phyloP scores from a whole-genome alignment of 1,140 invertebrate genomes.

The Nebria ingens region DNA sequence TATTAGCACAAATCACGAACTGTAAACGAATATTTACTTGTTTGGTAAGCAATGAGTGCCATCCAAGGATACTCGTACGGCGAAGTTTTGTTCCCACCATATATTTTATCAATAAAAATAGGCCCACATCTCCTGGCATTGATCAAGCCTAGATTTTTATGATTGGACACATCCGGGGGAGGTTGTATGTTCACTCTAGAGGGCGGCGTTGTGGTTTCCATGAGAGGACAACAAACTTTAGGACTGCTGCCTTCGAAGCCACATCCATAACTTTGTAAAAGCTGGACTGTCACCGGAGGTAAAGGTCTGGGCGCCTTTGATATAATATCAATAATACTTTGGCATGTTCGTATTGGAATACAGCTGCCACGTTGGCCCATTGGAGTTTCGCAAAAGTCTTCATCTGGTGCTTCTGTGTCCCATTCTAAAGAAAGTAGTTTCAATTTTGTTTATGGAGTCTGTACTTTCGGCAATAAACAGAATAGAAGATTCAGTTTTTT shows the following conservation, averaged over 20 bases:
- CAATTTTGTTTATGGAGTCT: too few relatives aligned
- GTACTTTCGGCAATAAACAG: too few relatives aligned
- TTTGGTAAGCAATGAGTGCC: slow-evolving; percentile 45
- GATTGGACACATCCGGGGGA: slow-evolving; percentile 39
- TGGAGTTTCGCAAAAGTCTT: slow-evolving; percentile 31
- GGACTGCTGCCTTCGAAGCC: slow-evolving; percentile 34
- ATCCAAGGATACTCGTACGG: slow-evolving; percentile 57
- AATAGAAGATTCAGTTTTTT: too few relatives aligned
- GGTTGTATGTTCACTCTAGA: neutral
- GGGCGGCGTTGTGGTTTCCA: slow-evolving; percentile 11
- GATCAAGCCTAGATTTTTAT: slow-evolving; percentile 43
- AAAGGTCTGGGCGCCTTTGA: slow-evolving; percentile 27
- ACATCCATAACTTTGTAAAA: slow-evolving; percentile 35
- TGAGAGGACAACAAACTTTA: slow-evolving; percentile 39
- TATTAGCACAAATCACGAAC: neutral
- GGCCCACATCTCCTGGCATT: slow-evolving; percentile 33
- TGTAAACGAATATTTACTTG: slow-evolving; percentile 25
- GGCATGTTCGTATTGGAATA: slow-evolving; percentile 31
- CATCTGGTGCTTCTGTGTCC: slow-evolving; percentile 20
- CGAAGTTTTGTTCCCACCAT: slow-evolving; percentile 44
- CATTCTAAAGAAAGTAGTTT: too few relatives aligned
- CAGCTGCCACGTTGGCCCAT: slow-evolving; percentile 31
- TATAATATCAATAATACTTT: slow-evolving; percentile 28
- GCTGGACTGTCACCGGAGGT: slow-evolving; percentile 15
- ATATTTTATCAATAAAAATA: slow-evolving; percentile 35